These are phyloP conservation scores for Xerus rutilus DNA, from an alignment of 2,797 vertebrate genomes.

Conservation along the genomic window DNA sequence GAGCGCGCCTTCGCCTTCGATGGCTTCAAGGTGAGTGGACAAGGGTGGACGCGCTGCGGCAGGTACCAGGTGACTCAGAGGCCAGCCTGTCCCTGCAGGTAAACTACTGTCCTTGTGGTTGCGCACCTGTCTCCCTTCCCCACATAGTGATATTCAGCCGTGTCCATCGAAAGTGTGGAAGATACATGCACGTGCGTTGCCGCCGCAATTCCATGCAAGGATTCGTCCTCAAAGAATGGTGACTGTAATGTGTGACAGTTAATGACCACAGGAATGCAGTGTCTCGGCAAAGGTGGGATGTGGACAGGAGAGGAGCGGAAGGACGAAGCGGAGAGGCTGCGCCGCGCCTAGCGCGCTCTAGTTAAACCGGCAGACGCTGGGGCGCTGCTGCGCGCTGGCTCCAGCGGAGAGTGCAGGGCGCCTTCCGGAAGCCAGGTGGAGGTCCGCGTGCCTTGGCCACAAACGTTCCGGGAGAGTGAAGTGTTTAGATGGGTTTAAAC, in stretches of 20 bases:
- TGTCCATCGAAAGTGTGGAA: neutral
- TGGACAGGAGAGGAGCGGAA: no score
- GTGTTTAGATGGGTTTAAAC: neutral
- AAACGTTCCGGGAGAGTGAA: neutral
- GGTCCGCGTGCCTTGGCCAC: no score
- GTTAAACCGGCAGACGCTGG: neutral
- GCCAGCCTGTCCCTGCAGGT: no score
- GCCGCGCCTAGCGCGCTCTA: fast-evolving
- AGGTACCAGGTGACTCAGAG: no score
- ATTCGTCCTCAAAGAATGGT: neutral
- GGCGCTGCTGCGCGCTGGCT: neutral
- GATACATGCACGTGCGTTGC: neutral
- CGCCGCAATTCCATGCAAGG: no score
- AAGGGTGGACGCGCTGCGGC: neutral
- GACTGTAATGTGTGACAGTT: neutral
- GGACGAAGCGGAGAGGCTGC: neutral
- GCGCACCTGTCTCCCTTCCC: neutral
- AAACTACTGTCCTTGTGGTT: neutral
- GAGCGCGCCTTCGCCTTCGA: constrained; percentile 97
- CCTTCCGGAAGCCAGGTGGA: neutral
- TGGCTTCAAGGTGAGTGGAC: constrained; percentile 94
- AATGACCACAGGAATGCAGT: neutral
- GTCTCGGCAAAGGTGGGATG: no score
- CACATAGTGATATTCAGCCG: neutral
- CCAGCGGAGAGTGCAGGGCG: fast-evolving